These are phyloP conservation scores for Yponomeuta malinellus DNA, from an alignment of 2,888 invertebrate species.

Conservation along the genomic window DNA sequence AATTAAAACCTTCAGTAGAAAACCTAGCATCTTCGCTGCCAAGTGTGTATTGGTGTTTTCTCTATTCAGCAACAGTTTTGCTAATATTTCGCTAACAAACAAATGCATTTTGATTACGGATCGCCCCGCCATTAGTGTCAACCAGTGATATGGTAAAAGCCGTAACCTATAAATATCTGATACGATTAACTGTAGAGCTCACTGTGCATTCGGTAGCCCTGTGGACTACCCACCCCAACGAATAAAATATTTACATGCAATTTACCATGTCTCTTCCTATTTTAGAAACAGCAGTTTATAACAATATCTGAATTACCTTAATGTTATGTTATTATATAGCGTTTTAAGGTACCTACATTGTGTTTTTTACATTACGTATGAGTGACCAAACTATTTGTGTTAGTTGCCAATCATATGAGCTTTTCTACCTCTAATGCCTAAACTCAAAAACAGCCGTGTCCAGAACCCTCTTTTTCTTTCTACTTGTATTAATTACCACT, in stretches of 20 bases:
- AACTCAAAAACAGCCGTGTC: not conserved
- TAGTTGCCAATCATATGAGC: too few relatives aligned
- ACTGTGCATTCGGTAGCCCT: too few relatives aligned
- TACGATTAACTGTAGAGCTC: too few relatives aligned
- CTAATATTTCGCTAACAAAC: not conserved
- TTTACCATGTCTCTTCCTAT: not conserved
- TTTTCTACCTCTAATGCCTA: not conserved
- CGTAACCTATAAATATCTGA: too few relatives aligned
- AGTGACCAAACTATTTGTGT: too few relatives aligned
- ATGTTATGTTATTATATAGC: not conserved
- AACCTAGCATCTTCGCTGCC: not conserved
- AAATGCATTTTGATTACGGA: not conserved
- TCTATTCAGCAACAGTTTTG: not conserved
- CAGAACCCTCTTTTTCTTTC: conserved; percentile 3
- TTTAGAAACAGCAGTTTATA: not conserved
- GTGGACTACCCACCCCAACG: too few relatives aligned
- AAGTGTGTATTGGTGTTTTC: not conserved
- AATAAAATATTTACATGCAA: not conserved
- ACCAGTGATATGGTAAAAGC: too few relatives aligned
- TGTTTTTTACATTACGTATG: too few relatives aligned
- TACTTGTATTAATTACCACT: not conserved
- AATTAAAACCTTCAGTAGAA: not conserved
- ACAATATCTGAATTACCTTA: not conserved
- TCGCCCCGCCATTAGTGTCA: not conserved
- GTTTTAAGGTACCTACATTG: not conserved